Evolutionary conservation across 1,140 invertebrate genomes (phyloP).

Genomic region (Hestina assimilis): DNA sequence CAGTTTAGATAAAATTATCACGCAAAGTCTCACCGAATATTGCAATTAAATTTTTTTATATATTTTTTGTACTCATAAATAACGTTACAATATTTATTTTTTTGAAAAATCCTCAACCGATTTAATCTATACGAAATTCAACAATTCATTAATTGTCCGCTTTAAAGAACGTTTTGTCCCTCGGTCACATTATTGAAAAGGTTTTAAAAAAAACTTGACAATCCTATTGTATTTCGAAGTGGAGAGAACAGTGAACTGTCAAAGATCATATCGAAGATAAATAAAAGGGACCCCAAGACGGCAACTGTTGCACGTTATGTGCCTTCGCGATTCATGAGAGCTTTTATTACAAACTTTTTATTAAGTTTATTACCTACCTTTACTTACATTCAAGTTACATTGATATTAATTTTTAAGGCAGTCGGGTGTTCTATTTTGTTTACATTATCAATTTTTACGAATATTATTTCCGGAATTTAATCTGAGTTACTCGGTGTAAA

Average conservation of each 20-base stretch:
- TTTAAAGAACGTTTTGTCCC: constrained; percentile 28
- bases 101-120: too few relatives aligned
- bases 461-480: too few relatives aligned
- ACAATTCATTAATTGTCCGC: constrained; percentile 17
- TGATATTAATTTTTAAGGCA: too few relatives aligned
- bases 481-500: too few relatives aligned
- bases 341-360: not conserved
- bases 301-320: constrained; percentile 8
- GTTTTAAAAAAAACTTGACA: constrained; percentile 59
- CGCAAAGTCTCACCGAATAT: too few relatives aligned
- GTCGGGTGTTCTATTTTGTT: too few relatives aligned
- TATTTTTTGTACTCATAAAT: too few relatives aligned
- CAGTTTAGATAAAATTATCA: too few relatives aligned
- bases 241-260: constrained; percentile 48
- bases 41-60: too few relatives aligned
- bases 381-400: too few relatives aligned
- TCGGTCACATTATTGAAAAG: constrained; percentile 39
- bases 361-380: too few relatives aligned
- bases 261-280: constrained; percentile 68
- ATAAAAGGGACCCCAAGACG: constrained; percentile 44
- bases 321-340: not conserved
- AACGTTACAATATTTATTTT: too few relatives aligned
- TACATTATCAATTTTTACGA: not conserved
- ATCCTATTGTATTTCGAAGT: constrained; percentile 54
- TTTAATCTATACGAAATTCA: not conserved